Evolutionary conservation across 2,113 vertebrate genomes (phyloP), one percentile per base, ranked within the genome.

Genomic region (Lichenostomus cassidix): DNA sequence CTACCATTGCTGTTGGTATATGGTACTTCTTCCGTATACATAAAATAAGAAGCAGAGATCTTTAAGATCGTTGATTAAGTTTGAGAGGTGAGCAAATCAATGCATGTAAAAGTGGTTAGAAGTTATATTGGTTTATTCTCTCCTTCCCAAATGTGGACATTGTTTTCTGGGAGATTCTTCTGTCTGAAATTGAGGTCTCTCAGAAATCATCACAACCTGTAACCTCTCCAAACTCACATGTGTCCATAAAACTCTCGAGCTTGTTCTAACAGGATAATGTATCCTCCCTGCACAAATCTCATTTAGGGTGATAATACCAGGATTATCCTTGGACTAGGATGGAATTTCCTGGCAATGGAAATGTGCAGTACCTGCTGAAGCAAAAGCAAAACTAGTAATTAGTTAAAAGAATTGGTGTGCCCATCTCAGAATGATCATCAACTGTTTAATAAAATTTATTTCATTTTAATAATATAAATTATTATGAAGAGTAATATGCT

Each of bases 231-330:
- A 77, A 87, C 35, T 35, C 52, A 35, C 11, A 3, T 3, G 10
- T 79, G 47, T 44, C 52, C 83, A 1, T 74, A 83, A 79, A 91
- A 52, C 42, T 73, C 85, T 39, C 65, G 37, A 83, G 75, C 55
- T 83, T 13, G 0, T 93, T 85, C 64, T 92, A 86, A 89, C 78
- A 59, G 39, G 92, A 94, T 95, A 78, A 69, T 71, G 39, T 90
- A 37, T 89, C 37, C 92, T 83, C 64, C 59, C 85, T 68, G 73
- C 56, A 87, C 53, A 90, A 88, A 90, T 93, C 90, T 82, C 42
- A 71, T 95, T 96, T 79, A 65, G 29, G 31, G 41, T 90, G 49
- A 73, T 94, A 80, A 91, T 71, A 65, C 60, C 71, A 53, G 81
- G 80, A 90, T 96, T 94, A 88, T 71, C 68, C 55, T 83, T 68